Percentiles rank a stretch among this genome's conserved stretches.
phyloP scores from a whole-genome alignment of 2,113 vertebrate species.

The Stomatorhinus ivindoensis region DNA sequence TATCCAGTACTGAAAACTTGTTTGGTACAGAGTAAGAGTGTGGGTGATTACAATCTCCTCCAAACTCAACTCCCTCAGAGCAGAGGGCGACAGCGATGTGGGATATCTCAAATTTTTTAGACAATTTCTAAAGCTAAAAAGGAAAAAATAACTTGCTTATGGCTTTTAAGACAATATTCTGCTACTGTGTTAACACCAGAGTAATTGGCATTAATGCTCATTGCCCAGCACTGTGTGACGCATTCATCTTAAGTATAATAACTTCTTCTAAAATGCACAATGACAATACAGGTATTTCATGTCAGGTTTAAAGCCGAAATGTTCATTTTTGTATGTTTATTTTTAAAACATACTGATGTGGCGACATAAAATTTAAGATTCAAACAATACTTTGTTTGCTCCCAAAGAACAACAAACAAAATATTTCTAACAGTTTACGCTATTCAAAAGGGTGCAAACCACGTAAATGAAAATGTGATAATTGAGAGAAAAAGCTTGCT shows the following conservation, averaged over 20 bases:
- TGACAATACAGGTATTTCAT: neutral
- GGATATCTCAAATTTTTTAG: neutral
- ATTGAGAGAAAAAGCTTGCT: neutral
- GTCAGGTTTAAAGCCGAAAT: neutral
- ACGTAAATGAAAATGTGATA: neutral
- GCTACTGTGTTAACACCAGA: neutral
- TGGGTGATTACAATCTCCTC: neutral
- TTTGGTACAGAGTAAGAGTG: neutral
- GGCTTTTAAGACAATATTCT: neutral
- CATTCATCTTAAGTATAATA: neutral
- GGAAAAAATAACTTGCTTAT: neutral
- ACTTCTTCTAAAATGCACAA: neutral
- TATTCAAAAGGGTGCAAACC: neutral
- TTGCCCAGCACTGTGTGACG: neutral
- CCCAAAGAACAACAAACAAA: neutral
- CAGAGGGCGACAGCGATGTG: neutral
- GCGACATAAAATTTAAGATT: neutral
- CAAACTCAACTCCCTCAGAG: neutral
- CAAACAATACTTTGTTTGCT: neutral
- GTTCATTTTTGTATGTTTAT: neutral
- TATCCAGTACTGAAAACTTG: neutral
- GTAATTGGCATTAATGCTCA: neutral
- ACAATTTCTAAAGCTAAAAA: neutral
- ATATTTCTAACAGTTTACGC: neutral
- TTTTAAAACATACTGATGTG: neutral